These are phyloP conservation scores for Drosophila eugracilis DNA, from an alignment of 1,140 invertebrate genomes.

Conservation along the genomic window DNA sequence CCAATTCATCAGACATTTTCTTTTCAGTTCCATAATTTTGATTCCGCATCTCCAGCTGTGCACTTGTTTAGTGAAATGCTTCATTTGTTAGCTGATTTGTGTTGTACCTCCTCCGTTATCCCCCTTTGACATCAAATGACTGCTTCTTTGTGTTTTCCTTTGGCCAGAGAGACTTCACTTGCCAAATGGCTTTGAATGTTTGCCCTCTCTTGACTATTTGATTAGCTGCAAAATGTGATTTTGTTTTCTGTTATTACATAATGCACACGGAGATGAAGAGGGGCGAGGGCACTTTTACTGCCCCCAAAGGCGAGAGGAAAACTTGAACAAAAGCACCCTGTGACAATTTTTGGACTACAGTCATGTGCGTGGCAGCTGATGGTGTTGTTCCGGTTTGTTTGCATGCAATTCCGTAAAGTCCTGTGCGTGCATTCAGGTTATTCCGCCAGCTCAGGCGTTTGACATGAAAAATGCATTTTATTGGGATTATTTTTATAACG, in stretches of 20 bases:
- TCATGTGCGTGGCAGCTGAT: constrained; percentile 35
- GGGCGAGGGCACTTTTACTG: constrained; percentile 13
- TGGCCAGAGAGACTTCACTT: constrained; percentile 15
- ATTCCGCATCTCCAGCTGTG: constrained; percentile 21
- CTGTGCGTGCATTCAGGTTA: constrained; percentile 82
- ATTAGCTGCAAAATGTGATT: constrained; percentile 61
- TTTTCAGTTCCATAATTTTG: constrained; percentile 10
- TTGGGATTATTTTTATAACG: constrained; percentile 83
- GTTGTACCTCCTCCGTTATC: constrained; percentile 8
- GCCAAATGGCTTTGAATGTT: constrained; percentile 55
- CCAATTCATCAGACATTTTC: neutral
- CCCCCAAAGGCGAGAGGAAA: neutral
- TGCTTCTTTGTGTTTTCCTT: constrained; percentile 18
- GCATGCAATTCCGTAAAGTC: constrained; percentile 79
- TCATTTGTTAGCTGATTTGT: constrained; percentile 64
- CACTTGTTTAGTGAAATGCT: constrained; percentile 72
- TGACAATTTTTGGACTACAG: constrained; percentile 34
- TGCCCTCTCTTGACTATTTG: constrained; percentile 61
- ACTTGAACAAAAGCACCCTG: neutral
- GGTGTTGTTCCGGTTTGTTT: constrained; percentile 65
- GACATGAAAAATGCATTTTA: constrained; percentile 84
- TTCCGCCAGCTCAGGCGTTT: constrained; percentile 80
- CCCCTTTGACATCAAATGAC: neutral
- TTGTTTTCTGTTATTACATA: constrained; percentile 69
- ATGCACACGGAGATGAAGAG: constrained; percentile 20